Base-by-base conservation (phyloP, 2,888 invertebrate genomes). In the Agapetus fuscipes region DNA sequence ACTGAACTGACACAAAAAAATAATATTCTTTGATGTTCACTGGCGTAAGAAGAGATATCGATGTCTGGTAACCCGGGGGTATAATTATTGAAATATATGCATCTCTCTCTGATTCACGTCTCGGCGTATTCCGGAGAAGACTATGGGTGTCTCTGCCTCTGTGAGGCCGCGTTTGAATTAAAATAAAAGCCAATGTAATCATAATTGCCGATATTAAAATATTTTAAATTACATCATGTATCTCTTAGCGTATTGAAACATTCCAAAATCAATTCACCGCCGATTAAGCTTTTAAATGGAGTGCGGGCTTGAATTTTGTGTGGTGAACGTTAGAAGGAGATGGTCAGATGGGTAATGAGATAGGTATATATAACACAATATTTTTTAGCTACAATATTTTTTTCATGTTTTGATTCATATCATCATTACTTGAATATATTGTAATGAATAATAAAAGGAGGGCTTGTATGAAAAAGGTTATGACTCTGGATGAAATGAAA, bases 211-310 rank as follows among this genome's bases (percentile, higher is more conserved):
- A 25, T 24, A 40, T 46, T 37, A 46, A 26, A 42, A 46, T 42
- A 42, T 42, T 43, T 31, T 26, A 34, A 42, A 32, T 36, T 43
- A 39, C 34, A 34, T 39, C 36, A 35, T 38, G 24, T 35, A 30
- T 30, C 25, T 10, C 31, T 24, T n/a, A 17, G 37, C 30, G 31
- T 38, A 45, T 39, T 45, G 45, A 45, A 39, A 37, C 41, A 24
- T 39, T 38, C 20, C 33, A 34, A 39, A 41, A 46, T 46, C 45
- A 39, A 46, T 46, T 39, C 29, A 33, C 37, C 30, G 34, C 30
- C 36, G 43, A 43, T 46, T 46, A 40, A 17, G 15, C 27, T 27
- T 17, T 39, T 14, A 24, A 39, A 39, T 36, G 34, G 29, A 39
- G 38, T 38, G 30, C 34, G 35, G 17, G 10, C 24, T n/a, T 27